Conservation (phyloP, 2,888 invertebrate species). For the Pomacea canaliculata region DNA sequence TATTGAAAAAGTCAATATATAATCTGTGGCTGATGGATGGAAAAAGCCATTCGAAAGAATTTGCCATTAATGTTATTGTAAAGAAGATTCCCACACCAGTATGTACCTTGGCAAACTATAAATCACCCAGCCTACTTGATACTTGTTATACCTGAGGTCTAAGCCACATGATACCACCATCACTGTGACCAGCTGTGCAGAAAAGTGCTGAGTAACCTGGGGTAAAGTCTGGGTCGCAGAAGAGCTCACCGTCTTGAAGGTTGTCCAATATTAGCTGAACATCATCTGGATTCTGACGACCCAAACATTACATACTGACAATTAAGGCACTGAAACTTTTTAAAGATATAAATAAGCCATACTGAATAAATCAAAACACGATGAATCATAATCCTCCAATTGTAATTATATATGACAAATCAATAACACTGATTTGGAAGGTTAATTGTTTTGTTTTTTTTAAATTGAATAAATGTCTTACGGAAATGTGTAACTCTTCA, state of each 20-base stretch:
- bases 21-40: too few species aligned
- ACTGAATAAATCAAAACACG: too few species aligned
- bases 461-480: background rate
- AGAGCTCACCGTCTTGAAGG: constrained; percentile 60
- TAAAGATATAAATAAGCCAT: background rate
- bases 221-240: constrained; percentile 71
- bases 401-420: too few species aligned
- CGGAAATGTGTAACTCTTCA: constrained; percentile 11
- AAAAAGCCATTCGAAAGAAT: too few species aligned
- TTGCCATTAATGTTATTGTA: too few species aligned
- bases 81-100: too few species aligned
- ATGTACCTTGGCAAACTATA: too few species aligned
- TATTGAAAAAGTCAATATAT: too few species aligned
- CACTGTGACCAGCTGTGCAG: constrained; percentile 61
- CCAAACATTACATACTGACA: background rate
- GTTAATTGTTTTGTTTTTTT: too few species aligned
- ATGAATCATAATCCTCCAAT: too few species aligned
- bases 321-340: background rate
- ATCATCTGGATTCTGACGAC: constrained; percentile 20
- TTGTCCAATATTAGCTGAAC: constrained; percentile 40
- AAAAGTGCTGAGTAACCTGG: constrained; percentile 69
- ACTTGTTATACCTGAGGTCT: constrained; percentile 66
- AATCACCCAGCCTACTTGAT: too few species aligned
- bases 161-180: constrained; percentile 68
- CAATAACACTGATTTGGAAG: too few species aligned